Evolutionary conservation across 2,113 vertebrate species (phyloP).

Genomic region (Mastomys natalensis): DNA sequence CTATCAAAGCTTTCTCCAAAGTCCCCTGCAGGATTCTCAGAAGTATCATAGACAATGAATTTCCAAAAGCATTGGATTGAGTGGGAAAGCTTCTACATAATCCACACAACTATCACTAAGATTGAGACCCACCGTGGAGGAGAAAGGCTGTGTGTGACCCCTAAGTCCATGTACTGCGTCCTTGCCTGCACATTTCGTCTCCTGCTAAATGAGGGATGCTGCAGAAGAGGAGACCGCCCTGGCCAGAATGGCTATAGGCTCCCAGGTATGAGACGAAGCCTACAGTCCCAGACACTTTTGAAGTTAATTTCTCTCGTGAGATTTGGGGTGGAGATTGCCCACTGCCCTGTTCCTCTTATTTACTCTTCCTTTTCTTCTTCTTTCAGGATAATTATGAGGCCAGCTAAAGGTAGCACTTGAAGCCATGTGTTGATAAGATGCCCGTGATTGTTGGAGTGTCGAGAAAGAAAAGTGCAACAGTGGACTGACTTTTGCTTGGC

Average conservation of each 20-base stretch:
- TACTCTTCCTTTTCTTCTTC: not conserved
- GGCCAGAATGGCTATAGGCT: not conserved
- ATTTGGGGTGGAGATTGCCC: not conserved
- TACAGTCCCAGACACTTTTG: not conserved
- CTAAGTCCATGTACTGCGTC: rapidly evolving
- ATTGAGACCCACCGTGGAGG: not conserved
- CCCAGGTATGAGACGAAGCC: not conserved
- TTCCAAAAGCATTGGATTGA: not conserved
- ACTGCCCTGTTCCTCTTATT: not conserved
- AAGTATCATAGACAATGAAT: not conserved
- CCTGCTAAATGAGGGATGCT: not conserved
- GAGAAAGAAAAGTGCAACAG: not conserved
- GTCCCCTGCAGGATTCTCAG: not conserved
- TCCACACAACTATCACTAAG: not conserved
- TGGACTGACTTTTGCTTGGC: no score
- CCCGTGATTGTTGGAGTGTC: rapidly evolving
- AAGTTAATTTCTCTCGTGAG: not conserved
- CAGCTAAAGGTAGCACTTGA: not conserved
- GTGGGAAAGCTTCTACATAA: not conserved
- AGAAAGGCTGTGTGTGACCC: not conserved
- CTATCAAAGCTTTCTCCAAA: not conserved
- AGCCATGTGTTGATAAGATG: not conserved
- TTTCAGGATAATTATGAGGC: not conserved
- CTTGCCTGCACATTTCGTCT: not conserved
- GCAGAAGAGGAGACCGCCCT: no score